Base-by-base conservation (phyloP, 2,888 invertebrate genomes). In the Chloroclystis v-ata region DNA sequence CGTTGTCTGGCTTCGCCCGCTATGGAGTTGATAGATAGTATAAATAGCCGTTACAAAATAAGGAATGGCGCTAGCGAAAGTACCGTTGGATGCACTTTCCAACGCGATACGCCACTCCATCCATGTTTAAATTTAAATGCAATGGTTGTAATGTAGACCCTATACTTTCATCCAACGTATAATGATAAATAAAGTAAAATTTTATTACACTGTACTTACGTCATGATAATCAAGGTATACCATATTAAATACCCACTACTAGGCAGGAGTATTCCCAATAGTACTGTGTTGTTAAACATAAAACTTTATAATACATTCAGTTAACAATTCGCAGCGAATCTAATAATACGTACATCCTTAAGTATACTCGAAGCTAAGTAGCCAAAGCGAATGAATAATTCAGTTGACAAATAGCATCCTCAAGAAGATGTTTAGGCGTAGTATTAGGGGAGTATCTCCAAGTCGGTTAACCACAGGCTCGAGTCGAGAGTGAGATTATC, bases 401-500 rank as follows among this genome's bases (percentile, higher is more conserved):
- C 57, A 63, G 56, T 52, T 51, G 47, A 56, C 49, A 59, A 56
- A 58, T 63, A 53, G 55, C 53, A 55, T 49, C 52, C 54, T 52
- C 52, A 58, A 56, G 52, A 49, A 60, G 54, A 55, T 59, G 51
- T 56, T 59, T 50, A 57, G 56, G 54, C 49, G 57, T 59, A 58
- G 54, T 43, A 60, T 61, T 61, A 59, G 60, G 58, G 49, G 58
- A 61, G 65, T 60, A 67, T 66, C 61, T 61, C 40, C 48, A 54
- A 57, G 57, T 54, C 52, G 43, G 63, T 64, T 62, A 72, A 46
- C 73, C 72, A 61, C 65, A 69, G 61, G 64, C 69, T 69, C 67
- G 56, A 67, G 61, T 64, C 65, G 69, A 73, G 72, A 73, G 72
- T 68, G 67, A 78, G 81, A 83, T 82, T 80, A 81, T 75, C 71